These are phyloP conservation scores for Lordiphosa stackelbergi DNA, from an alignment of 1,140 invertebrate genomes.

Conservation along the genomic window DNA sequence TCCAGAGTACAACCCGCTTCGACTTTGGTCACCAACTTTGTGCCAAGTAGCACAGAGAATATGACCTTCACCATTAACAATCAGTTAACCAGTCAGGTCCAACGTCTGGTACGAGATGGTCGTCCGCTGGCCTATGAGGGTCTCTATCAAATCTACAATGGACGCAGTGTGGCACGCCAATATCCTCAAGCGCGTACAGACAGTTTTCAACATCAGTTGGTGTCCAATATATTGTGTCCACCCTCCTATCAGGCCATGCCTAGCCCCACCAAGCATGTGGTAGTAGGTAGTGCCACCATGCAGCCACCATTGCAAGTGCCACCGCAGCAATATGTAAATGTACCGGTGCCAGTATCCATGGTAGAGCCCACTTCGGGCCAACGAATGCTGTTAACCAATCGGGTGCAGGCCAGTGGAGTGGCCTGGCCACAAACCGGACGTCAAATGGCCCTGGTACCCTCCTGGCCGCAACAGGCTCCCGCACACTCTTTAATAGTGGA, in stretches of 20 bases:
- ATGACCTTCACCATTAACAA: constrained; percentile 94
- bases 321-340: constrained; percentile 88
- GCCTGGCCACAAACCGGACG: constrained; percentile 88
- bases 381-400: constrained; percentile 85
- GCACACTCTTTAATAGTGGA: constrained; percentile 89
- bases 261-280: constrained; percentile 91
- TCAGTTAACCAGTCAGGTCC: constrained; percentile 85
- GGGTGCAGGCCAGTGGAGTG: constrained; percentile 82
- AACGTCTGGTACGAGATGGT: constrained; percentile 81
- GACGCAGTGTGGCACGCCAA: constrained; percentile 83
- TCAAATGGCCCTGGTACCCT: constrained; percentile 91
- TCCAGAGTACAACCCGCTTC: constrained; percentile 81
- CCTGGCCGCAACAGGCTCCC: constrained; percentile 90
- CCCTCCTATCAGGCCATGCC: constrained; percentile 89
- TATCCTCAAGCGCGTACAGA: constrained; percentile 83
- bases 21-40: constrained; percentile 83
- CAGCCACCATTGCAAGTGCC: constrained; percentile 80
- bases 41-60: constrained; percentile 88
- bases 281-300: constrained; percentile 86
- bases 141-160: constrained; percentile 92
- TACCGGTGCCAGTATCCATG: constrained; percentile 89
- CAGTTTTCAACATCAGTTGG: constrained; percentile 90
- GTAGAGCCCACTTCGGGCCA: constrained; percentile 84
- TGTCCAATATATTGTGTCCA: constrained; percentile 94
- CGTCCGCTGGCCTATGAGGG: constrained; percentile 83